These are phyloP conservation scores for Pectinophora gossypiella DNA, from an alignment of 1,140 invertebrate genomes.

Conservation along the genomic window DNA sequence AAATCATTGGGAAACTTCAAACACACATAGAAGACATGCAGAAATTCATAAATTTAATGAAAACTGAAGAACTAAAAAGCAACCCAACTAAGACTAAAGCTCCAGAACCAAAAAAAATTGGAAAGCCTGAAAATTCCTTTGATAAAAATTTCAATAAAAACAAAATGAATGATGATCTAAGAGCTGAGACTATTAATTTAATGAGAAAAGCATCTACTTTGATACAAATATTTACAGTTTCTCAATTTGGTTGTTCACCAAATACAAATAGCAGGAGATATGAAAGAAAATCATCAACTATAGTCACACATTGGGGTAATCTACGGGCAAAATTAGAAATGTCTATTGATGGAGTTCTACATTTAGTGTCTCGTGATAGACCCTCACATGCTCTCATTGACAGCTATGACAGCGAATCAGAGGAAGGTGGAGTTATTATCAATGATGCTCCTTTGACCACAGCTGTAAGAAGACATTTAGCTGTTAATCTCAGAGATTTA, in stretches of 20 bases:
- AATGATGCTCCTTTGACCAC: slow-evolving; percentile 81
- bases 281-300: slow-evolving; percentile 81
- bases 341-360: slow-evolving; percentile 87
- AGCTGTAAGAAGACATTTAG: slow-evolving; percentile 93
- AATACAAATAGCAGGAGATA: slow-evolving; percentile 90
- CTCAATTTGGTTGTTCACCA: slow-evolving; percentile 95
- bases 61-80: slow-evolving; percentile 87
- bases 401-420: slow-evolving; percentile 76
- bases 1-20: slow-evolving; percentile 91
- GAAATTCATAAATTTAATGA: slow-evolving; percentile 96
- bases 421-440: slow-evolving; percentile 70
- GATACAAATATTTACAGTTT: slow-evolving; percentile 94
- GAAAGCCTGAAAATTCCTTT: slow-evolving; percentile 79
- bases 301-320: slow-evolving; percentile 95
- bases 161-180: slow-evolving; percentile 60
- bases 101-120: slow-evolving; percentile 74
- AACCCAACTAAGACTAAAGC: slow-evolving; percentile 53
- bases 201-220: slow-evolving; percentile 93
- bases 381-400: slow-evolving; percentile 54
- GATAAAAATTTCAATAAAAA: slow-evolving; percentile 75
- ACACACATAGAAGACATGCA: slow-evolving; percentile 98
- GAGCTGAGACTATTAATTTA: slow-evolving; percentile 82
- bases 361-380: slow-evolving; percentile 77
- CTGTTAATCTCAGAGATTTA: slow-evolving; percentile 91
- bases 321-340: slow-evolving; percentile 94